Evolutionary conservation across 1,140 invertebrate genomes (phyloP).

Genomic region (Zophobas morio): DNA sequence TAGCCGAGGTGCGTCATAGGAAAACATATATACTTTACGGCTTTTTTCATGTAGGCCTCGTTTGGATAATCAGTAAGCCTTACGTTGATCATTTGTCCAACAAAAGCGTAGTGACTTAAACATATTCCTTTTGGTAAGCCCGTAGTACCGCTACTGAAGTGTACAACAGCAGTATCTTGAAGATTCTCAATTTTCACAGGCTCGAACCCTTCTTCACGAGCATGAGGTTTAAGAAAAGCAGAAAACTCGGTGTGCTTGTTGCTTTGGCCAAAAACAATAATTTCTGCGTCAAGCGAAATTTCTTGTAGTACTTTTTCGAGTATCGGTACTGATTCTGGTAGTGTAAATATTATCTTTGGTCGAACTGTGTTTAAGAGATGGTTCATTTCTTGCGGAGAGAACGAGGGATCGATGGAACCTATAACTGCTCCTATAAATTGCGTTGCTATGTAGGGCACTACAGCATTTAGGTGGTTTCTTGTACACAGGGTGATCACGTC

Average conservation of each 20-base stretch:
- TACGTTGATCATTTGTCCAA: constrained; percentile 47
- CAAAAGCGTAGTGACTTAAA: constrained; percentile 51
- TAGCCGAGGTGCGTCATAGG: too few species aligned
- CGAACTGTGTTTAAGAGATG: constrained; percentile 47
- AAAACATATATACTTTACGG: too few species aligned
- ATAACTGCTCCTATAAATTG: constrained; percentile 49
- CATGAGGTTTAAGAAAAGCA: constrained; percentile 31
- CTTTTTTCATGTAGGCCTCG: too few species aligned
- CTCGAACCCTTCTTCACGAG: constrained; percentile 47
- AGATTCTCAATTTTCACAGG: constrained; percentile 19
- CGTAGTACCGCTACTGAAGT: constrained; percentile 60
- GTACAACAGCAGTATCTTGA: constrained; percentile 53
- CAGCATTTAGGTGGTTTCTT: constrained; percentile 49
- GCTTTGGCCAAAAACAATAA: constrained; percentile 54
- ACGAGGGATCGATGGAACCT: constrained; percentile 49
- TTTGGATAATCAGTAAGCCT: constrained; percentile 9
- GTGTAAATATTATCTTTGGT: constrained; percentile 51
- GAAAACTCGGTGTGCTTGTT: constrained; percentile 49
- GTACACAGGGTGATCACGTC: constrained; percentile 49
- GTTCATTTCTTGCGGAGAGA: constrained; percentile 43
- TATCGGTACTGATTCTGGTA: constrained; percentile 23
- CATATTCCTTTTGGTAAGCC: constrained; percentile 61
- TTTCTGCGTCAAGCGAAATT: constrained; percentile 30
- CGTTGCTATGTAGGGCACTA: constrained; percentile 50
- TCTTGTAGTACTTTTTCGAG: constrained; percentile 46